Evolutionary conservation across 2,888 invertebrate genomes (phyloP), one percentile per base, ranked within the genome.

Genomic region (Cephonodes hylas): DNA sequence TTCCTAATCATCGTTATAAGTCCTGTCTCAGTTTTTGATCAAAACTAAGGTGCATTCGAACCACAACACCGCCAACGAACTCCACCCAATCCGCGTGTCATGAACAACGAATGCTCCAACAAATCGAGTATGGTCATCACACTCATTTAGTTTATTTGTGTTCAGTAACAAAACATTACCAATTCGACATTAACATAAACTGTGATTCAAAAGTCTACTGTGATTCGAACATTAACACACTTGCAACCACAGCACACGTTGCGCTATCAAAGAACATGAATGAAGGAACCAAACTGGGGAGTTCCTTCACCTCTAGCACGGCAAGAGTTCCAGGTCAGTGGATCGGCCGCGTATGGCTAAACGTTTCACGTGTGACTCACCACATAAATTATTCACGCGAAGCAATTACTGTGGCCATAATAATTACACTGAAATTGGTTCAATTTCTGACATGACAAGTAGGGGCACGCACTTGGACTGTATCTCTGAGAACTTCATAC

Each of bases 381-480:
- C 10, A 31, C 10, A 31, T 53, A 31, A 6, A 31, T 59, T 59
- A 59, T 44, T 59, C 59, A 59, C 42, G 27, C 44, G 44, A 27
- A 10, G 44, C 27, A 59, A 59, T 59, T 59, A 59, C 44, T 13
- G 22, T 42, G 22, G 6, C 42, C 58, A 58, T 58, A 31, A 42
- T 31, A 59, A 59, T 27, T 27, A 59, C 15, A n/a, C 15, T 25
- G 58, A 31, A 53, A 53, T 27, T 18, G 27, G 53, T 53, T 8
- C 18, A 31, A 3, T 53, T 53, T 53, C 8, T 18, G 53, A 53
- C 53, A 53, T 53, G 53, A 7, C 31, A 10, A 18, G 3, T 10
- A 18, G 7, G 15, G 27, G 48, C 48, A 8, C 8, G 48, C 7
- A 13, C 13, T n/a, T 23, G 1, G 22, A 38, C n/a, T n/a, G n/a